Base-by-base conservation (phyloP, 2,888 invertebrate genomes). In the Epinotia demarniana region DNA sequence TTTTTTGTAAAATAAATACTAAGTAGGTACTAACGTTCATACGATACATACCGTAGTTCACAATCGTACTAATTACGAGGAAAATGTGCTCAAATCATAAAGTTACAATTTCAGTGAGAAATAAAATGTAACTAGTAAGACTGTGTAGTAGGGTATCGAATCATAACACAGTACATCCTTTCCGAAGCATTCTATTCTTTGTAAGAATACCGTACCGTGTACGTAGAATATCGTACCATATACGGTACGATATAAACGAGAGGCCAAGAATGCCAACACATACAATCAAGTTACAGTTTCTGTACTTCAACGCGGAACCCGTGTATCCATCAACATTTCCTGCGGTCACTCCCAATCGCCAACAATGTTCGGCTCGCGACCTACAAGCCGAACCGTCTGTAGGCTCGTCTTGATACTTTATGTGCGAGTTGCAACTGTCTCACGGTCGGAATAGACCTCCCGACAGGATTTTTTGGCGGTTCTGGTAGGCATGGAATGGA, bases 331-430 rank as follows among this genome's bases (percentile, higher is more conserved):
- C 53, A 33, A 16, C 5, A 86, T 87, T 83, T 80, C 78, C 75
- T 84, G 77, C 79, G 84, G 83, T 88, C 90, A 89, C 86, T 0
- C 83, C 85, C 80, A 81, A 77, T 75, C 80, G 78, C 79, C 87
- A 87, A 89, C 87, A 87, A 86, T 89, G 88, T 89, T 85, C 81
- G 79, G 80, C 81, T 81, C 83, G 85, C 85, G 86, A 89, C 89
- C 90, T 89, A 81, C 82, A 81, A 81, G 84, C 84, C 80, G 81
- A 81, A 79, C 79, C 79, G 82, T 81, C 80, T 79, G 82, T 83
- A 79, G 79, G 83, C 82, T 84, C 82, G 83, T 78, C 78, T 78
- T 77, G 77, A 81, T 82, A 81, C 84, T 88, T 86, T 86, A 85
- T 86, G 85, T 85, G 85, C 78, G 85, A 87, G 82, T 84, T 80